Conservation (phyloP, 2,888 invertebrate genomes). For the Lepidonotus clava region DNA sequence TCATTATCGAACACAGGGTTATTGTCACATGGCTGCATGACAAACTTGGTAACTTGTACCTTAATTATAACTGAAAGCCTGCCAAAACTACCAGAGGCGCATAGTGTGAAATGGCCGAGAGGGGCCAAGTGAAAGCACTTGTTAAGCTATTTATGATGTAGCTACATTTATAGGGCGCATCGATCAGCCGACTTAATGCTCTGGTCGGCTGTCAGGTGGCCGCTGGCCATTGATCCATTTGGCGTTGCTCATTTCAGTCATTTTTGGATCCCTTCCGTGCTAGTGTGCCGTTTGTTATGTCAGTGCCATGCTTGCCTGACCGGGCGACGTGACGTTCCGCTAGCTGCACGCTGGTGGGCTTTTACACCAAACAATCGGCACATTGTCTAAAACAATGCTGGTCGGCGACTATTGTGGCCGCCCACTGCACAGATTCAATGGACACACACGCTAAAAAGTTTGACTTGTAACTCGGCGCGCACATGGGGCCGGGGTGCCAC, state of each 20-base stretch:
- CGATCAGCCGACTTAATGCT: neutral
- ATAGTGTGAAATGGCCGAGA: neutral
- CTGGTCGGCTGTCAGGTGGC: neutral
- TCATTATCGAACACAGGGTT: neutral
- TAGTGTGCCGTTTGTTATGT: slow-evolving; percentile 16
- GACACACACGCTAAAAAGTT: slow-evolving; percentile 46
- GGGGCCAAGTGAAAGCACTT: neutral
- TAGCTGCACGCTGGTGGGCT: neutral
- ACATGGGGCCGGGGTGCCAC: slow-evolving; percentile 12
- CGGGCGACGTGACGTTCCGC: slow-evolving; percentile 8
- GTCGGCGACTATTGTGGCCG: neutral
- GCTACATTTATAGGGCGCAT: neutral
- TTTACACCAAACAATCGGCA: neutral
- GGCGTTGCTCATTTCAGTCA: slow-evolving; percentile 12
- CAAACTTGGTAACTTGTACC: neutral
- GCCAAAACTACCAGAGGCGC: too few species aligned
- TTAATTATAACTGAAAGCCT: neutral
- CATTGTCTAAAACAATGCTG: slow-evolving; percentile 34
- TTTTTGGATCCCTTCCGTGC: slow-evolving; percentile 32
- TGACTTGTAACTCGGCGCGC: slow-evolving; percentile 51
- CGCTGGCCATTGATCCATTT: neutral
- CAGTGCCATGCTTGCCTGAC: neutral
- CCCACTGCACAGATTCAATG: slow-evolving; percentile 30
- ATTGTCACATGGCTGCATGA: neutral
- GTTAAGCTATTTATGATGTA: slow-evolving; percentile 20